Evolutionary conservation across 2,113 vertebrate species (phyloP), one percentile per base, ranked within the genome.

Genomic region (Pampusana beccarii): DNA sequence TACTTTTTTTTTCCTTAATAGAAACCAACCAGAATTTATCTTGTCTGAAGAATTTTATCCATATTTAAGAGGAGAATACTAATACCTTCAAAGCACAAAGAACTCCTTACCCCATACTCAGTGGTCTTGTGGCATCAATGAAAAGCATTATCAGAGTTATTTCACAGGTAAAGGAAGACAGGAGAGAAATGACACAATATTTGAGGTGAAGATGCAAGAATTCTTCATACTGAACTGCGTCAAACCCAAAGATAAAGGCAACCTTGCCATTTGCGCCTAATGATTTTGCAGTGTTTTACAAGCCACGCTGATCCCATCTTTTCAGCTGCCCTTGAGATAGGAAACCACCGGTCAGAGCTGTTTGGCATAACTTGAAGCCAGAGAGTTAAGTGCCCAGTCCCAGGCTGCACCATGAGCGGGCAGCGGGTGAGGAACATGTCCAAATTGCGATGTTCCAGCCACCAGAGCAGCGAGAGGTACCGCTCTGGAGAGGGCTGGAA

Each of bases 1-100:
- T 97, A 90, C 50, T 54, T 89, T 91, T 95, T 95, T 88, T 66
- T 93, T 90, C 92, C 75, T 56, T 56, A 94, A 89, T 29, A 72
- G 83, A 95, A 96, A 91, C 57, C 87, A 97, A 92, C 16, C 53
- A 71, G 69, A 86, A 58, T 95, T 96, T 94, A 79, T n/a, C 74
- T 92, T 54, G 34, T 81, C 93, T 83, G 94, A 93, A 81, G 84
- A 57, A 92, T 96, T 96, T 97, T 94, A 97, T 85, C 85, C 80
- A 92, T 82, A 87, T 95, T 96, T 91, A 95, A 95, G 86, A 95
- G 90, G 65, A 95, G 87, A 96, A 88, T 75, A 80, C 57, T 33
- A 88, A 73, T 64, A 97, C 56, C 70, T 97, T 90, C 77, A 96
- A 82, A 93, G 85, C 18, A n/a, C 13, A 5, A 94, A 90, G 81